Evolutionary conservation across 2,797 vertebrate species (phyloP).

Genomic region (Chloroceryle inda): DNA sequence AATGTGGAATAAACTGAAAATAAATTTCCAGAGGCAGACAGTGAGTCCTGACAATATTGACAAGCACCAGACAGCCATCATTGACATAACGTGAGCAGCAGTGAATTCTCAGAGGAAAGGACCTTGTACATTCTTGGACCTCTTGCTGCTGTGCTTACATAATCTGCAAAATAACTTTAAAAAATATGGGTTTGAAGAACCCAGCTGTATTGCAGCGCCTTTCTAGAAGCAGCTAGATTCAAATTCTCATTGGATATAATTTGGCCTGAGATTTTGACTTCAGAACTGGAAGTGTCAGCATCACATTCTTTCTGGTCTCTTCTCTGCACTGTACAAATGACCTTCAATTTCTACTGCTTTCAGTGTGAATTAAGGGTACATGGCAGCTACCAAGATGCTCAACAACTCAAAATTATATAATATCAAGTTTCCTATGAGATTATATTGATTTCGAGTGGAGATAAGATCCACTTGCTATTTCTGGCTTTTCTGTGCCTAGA

Average conservation of each 20-base stretch:
- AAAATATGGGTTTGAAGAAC: not conserved
- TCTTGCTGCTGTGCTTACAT: not conserved
- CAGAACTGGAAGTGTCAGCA: not conserved
- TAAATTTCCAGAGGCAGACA: not conserved
- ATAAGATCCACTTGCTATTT: not conserved
- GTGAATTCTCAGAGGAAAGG: not conserved
- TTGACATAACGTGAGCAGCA: not conserved
- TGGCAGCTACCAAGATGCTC: not conserved
- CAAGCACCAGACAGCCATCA: constrained; percentile 7
- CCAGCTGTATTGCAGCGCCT: not conserved
- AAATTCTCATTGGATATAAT: not conserved
- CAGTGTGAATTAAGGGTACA: not conserved
- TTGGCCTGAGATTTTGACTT: not conserved
- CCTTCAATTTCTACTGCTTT: not conserved
- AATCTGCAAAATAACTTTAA: not conserved
- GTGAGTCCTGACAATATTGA: constrained; percentile 24
- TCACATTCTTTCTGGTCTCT: not conserved
- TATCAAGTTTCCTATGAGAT: not conserved
- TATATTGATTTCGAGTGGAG: not conserved
- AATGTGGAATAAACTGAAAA: constrained; percentile 45
- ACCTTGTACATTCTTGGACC: not conserved
- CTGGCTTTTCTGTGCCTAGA: not conserved
- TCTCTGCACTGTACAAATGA: not conserved
- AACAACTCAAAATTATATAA: not conserved
- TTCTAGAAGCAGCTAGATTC: not conserved